Conservation (phyloP, 2,888 invertebrate species). For the Hirtodrosophila histrioides region DNA sequence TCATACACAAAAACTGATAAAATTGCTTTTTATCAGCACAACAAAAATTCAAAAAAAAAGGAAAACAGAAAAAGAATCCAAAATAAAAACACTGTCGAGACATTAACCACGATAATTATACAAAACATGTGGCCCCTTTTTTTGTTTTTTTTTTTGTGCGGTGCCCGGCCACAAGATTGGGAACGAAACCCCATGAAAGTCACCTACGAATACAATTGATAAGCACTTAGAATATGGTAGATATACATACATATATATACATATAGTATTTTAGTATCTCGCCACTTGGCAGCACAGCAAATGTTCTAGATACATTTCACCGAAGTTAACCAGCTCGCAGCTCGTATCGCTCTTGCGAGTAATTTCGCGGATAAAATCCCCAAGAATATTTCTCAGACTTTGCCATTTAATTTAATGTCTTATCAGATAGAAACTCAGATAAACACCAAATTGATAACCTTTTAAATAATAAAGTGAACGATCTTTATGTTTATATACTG, state of each 20-base stretch:
- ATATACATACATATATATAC: slow-evolving; percentile 34
- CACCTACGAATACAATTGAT: slow-evolving; percentile 49
- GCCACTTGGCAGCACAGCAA: slow-evolving; percentile 13
- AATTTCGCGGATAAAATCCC: slow-evolving; percentile 23
- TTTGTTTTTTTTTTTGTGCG: slow-evolving; percentile 3
- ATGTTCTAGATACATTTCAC: slow-evolving; percentile 36
- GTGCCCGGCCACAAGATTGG: slow-evolving; percentile 32
- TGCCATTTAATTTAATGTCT: slow-evolving; percentile 43
- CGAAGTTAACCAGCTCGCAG: slow-evolving; percentile 10
- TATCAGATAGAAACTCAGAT: slow-evolving; percentile 55
- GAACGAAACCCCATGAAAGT: slow-evolving; percentile 24
- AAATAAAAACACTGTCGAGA: slow-evolving; percentile 54
- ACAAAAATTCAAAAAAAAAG: slow-evolving; percentile 29
- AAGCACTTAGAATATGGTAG: slow-evolving; percentile 51
- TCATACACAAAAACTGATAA: slow-evolving; percentile 61
- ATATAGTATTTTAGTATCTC: slow-evolving; percentile 8
- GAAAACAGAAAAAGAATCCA: slow-evolving; percentile 22
- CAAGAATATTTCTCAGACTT: slow-evolving; percentile 12
- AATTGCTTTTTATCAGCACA: slow-evolving; percentile 64
- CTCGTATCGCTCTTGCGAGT: not conserved
- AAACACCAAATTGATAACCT: slow-evolving; percentile 70
- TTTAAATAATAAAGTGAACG: slow-evolving; percentile 67
- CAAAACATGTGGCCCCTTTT: slow-evolving; percentile 68
- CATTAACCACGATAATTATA: slow-evolving; percentile 79
- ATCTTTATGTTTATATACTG: slow-evolving; percentile 55